Evolutionary conservation across 2,888 invertebrate genomes (phyloP).

Genomic region (Sinohyriopsis cumingii): DNA sequence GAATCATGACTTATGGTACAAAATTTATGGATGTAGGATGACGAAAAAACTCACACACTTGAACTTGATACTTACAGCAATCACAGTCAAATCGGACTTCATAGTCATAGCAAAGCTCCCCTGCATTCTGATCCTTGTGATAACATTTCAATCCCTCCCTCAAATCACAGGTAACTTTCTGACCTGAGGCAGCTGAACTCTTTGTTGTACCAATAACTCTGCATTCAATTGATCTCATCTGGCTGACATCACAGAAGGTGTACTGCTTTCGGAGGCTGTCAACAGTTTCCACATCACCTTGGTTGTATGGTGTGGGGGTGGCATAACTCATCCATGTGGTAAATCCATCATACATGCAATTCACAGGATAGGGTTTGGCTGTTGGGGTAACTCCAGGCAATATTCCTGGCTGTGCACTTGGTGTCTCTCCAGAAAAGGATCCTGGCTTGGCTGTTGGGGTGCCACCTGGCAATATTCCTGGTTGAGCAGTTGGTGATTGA

Average conservation of each 20-base stretch:
- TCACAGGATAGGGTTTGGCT: slow-evolving; percentile 25
- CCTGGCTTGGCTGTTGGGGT: slow-evolving; percentile 31
- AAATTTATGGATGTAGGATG: no score
- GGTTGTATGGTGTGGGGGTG: slow-evolving; percentile 54
- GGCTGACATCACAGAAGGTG: slow-evolving; percentile 50
- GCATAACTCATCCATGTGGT: slow-evolving; percentile 82
- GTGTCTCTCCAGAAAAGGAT: slow-evolving; percentile 20
- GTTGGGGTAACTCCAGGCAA: slow-evolving; percentile 32
- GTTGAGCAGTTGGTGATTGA: slow-evolving; percentile 22
- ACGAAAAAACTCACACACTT: no score
- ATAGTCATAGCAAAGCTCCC: slow-evolving; percentile 61
- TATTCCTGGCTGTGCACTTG: slow-evolving; percentile 23
- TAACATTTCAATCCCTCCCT: slow-evolving; percentile 52
- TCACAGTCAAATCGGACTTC: slow-evolving; percentile 70
- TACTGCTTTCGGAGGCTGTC: slow-evolving; percentile 43
- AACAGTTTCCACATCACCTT: slow-evolving; percentile 64
- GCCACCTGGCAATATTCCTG: slow-evolving; percentile 13
- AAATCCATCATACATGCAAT: slow-evolving; percentile 82
- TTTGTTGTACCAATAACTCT: slow-evolving; percentile 80
- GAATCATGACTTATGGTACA: no score
- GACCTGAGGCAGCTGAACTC: slow-evolving; percentile 80
- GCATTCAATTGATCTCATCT: slow-evolving; percentile 80
- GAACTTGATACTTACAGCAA: slow-evolving; percentile 72
- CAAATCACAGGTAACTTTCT: slow-evolving; percentile 83
- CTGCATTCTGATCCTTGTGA: slow-evolving; percentile 41